These are phyloP conservation scores for Nothocercus julius DNA, from an alignment of 2,113 vertebrate genomes.

Conservation along the genomic window DNA sequence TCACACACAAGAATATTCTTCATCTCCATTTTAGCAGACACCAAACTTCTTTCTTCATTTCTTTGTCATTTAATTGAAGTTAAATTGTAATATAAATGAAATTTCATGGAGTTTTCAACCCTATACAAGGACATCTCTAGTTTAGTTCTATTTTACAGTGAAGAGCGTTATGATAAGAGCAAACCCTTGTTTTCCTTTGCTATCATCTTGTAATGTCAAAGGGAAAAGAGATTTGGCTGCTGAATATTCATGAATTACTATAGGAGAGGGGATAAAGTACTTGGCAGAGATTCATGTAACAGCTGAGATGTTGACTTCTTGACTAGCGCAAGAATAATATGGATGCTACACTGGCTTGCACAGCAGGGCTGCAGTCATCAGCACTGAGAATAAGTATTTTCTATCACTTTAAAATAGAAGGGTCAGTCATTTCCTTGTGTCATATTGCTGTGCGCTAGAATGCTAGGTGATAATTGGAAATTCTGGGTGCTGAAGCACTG, in stretches of 20 bases:
- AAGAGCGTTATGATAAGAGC: neutral
- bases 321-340: neutral
- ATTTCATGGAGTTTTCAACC: neutral
- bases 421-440: neutral
- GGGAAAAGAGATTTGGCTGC: constrained; percentile 21
- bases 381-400: neutral
- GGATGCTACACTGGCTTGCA: neutral
- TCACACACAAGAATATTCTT: neutral
- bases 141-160: neutral
- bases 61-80: neutral
- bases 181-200: constrained; percentile 22
- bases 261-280: neutral
- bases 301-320: constrained; percentile 49
- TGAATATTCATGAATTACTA: constrained; percentile 41
- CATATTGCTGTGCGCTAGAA: neutral
- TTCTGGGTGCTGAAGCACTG: neutral
- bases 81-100: neutral
- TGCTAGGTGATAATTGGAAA: neutral
- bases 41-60: neutral
- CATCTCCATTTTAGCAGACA: neutral
- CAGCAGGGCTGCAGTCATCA: constrained; percentile 21
- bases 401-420: neutral
- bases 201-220: constrained; percentile 15
- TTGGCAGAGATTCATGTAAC: constrained; percentile 36
- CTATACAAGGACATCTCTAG: neutral